phyloP scores from a whole-genome alignment of 1,140 invertebrate species.

The Drosophila punjabiensis region DNA sequence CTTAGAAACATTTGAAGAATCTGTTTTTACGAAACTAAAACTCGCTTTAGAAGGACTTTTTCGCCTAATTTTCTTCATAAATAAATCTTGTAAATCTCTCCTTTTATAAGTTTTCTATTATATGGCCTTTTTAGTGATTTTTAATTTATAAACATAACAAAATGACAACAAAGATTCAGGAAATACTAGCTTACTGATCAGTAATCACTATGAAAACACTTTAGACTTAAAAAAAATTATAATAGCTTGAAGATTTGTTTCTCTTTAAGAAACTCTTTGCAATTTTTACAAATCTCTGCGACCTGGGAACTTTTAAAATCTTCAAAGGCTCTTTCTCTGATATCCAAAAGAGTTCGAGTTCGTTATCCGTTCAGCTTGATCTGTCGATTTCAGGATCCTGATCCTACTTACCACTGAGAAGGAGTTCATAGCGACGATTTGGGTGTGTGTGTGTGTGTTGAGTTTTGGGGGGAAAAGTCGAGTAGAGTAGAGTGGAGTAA shows the following conservation, averaged over 20 bases:
- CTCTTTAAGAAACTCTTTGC: background rate
- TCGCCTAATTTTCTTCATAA: too few species aligned
- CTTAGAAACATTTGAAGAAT: background rate
- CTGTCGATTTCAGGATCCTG: background rate
- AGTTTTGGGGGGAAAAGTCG: conserved; percentile 73
- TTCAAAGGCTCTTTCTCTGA: background rate
- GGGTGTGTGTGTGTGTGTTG: conserved; percentile 75
- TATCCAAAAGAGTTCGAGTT: background rate
- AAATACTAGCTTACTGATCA: background rate
- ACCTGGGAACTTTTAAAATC: background rate
- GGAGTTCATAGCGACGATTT: conserved; percentile 85
- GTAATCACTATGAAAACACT: background rate
- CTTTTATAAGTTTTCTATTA: background rate
- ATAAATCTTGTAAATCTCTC: accelerated
- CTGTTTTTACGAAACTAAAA: background rate
- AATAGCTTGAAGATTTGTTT: background rate
- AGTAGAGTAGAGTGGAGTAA: conserved; percentile 77
- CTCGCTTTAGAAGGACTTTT: too few species aligned
- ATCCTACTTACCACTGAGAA: conserved; percentile 85
- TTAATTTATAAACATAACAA: background rate
- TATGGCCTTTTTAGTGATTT: background rate
- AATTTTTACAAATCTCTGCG: too few species aligned
- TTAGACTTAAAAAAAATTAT: background rate
- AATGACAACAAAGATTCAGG: background rate
- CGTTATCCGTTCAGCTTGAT: conserved; percentile 10